Conservation (phyloP, 2,888 invertebrate species). For the Stenodera caucasica region DNA sequence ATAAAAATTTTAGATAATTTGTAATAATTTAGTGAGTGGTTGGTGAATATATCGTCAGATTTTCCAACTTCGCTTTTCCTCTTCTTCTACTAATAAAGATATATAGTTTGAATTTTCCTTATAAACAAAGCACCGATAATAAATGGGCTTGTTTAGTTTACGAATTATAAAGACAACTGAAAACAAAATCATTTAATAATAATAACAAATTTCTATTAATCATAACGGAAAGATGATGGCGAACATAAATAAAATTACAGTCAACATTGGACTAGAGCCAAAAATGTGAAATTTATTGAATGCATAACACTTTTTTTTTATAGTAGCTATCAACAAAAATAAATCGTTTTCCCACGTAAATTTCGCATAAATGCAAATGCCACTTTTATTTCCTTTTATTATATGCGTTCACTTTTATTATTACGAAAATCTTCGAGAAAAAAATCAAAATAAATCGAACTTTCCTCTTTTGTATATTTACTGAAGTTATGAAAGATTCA, state of each 20-base stretch:
- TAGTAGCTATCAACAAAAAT: conserved; percentile 24
- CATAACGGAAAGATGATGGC: not conserved
- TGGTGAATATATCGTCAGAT: too few relatives aligned
- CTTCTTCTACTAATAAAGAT: too few relatives aligned
- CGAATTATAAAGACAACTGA: not conserved
- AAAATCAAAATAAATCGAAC: not conserved
- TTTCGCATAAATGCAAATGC: conserved; percentile 9
- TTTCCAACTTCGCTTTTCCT: too few relatives aligned
- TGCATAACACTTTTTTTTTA: conserved; percentile 27
- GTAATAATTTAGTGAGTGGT: not conserved
- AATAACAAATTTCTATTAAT: not conserved
- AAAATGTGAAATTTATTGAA: conserved; percentile 26
- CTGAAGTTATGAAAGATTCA: not conserved
- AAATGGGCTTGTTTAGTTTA: not conserved
- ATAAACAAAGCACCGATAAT: not conserved
- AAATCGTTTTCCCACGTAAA: conserved; percentile 24
- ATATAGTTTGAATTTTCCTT: not conserved
- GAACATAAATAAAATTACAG: conserved; percentile 27
- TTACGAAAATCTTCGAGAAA: not conserved
- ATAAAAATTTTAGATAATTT: not conserved
- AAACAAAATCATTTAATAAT: not conserved
- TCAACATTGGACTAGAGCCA: conserved; percentile 26
- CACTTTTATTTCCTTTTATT: not conserved
- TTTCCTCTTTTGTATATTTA: too few relatives aligned
- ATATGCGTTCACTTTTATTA: not conserved